Base-by-base conservation (phyloP, 2,888 invertebrate genomes). In the Brachynemurus nebulosus region DNA sequence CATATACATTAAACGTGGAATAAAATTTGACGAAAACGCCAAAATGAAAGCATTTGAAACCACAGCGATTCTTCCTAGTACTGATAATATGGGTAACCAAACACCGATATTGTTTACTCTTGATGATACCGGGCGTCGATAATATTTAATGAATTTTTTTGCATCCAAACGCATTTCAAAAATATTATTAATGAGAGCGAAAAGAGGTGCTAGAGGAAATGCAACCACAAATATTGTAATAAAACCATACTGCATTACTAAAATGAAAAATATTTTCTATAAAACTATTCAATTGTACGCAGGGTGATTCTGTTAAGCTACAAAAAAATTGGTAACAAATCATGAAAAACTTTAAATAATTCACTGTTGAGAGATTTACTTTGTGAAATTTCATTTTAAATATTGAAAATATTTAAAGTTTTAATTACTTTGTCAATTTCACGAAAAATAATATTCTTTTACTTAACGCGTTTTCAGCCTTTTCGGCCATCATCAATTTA, bases 191-290 rank as follows among this genome's bases (percentile, higher is more conserved):
- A 85, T 63, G 27, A 89, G 65, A 1, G 88, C 86, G 62, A 88
- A 80, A 1, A 89, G 61, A 1, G 89, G 89, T 0, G 86, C 89
- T 48, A 90, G 59, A 0, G 89, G 89, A 63, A 90, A 89, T 2
- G 88, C 88, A 23, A 84, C 77, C 19, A 88, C 86, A 57, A 90
- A 90, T 35, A 90, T 71, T 1, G 86, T 88, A 19, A 86, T 78
- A 58, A 89, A 89, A 2, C 89, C 89, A 65, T 80, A 90, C 63
- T 89, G 89, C 17, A 89, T 67, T 44, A 86, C 86, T 85, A 59
- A 19, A 68, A 64, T 49, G 44, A 45, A 49, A n/a, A n/a, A n/a
- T n/a, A n/a, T n/a, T n/a, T n/a, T n/a, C n/a, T n/a, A n/a, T n/a
- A n/a, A n/a, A n/a, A n/a, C n/a, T n/a, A n/a, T n/a, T n/a, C n/a